phyloP scores from a whole-genome alignment of 2,797 vertebrate species.

The Pseudochirops cupreus region DNA sequence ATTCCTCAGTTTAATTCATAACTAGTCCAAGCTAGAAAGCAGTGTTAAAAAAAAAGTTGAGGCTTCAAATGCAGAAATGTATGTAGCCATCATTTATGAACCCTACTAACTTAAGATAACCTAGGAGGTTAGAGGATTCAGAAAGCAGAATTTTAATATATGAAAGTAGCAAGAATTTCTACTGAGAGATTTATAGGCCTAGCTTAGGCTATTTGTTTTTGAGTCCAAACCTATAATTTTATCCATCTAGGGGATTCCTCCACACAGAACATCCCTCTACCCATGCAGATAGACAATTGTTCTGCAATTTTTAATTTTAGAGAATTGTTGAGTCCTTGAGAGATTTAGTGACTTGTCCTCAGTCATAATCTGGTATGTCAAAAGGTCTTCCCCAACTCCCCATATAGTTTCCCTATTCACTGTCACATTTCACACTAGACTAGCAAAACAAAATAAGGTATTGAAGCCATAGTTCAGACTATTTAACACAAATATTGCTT shows the following conservation, averaged over 20 bases:
- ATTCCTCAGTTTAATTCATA: conserved; percentile 19
- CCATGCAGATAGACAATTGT: not conserved
- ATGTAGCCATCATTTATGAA: not conserved
- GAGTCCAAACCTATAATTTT: not conserved
- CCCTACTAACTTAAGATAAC: not conserved
- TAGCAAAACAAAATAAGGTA: not conserved
- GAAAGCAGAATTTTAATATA: conserved; percentile 24
- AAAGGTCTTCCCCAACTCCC: not conserved
- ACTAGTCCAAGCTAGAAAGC: conserved; percentile 35
- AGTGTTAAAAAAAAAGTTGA: not conserved
- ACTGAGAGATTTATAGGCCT: not conserved
- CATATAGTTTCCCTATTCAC: not conserved
- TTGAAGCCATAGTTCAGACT: not conserved
- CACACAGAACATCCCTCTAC: not conserved
- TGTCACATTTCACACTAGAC: not conserved
- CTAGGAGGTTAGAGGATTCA: conserved; percentile 36
- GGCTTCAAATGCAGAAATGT: not conserved
- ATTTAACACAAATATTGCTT: not conserved
- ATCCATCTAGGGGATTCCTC: not conserved
- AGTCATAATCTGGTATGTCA: not conserved
- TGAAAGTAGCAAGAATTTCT: not conserved
- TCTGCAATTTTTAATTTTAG: not conserved
- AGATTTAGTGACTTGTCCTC: not conserved
- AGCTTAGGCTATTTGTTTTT: not conserved
- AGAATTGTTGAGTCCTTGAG: not conserved